Percentiles rank a stretch among this genome's conserved stretches.
Conservation (phyloP, 2,113 vertebrate genomes). For the Sphyrna mokarran region DNA sequence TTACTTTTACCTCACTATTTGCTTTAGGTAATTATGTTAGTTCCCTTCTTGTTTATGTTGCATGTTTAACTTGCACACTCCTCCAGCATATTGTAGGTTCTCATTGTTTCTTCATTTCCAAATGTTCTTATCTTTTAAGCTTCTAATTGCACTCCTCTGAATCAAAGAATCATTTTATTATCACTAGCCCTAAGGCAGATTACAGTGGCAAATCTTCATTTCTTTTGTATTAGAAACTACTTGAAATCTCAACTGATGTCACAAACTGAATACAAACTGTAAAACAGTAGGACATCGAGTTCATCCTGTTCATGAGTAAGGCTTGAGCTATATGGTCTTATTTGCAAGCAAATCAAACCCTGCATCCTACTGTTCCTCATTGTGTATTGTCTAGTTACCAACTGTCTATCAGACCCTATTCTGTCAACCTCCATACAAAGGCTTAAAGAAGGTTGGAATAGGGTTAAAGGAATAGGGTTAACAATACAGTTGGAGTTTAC, state of each 20-base stretch:
- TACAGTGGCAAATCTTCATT: neutral
- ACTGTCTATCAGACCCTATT: slow-evolving; percentile 35
- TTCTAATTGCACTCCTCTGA: neutral
- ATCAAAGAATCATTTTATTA: slow-evolving; percentile 8
- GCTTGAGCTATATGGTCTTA: slow-evolving; percentile 27
- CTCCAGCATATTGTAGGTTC: neutral
- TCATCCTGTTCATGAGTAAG: slow-evolving; percentile 29
- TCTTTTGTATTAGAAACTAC: slow-evolving; percentile 19
- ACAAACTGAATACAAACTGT: slow-evolving; percentile 22
- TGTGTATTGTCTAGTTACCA: slow-evolving; percentile 35
- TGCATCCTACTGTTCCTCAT: slow-evolving; percentile 35
- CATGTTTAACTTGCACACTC: slow-evolving; percentile 1
- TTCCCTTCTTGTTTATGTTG: neutral
- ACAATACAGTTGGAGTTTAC: slow-evolving; percentile 28
- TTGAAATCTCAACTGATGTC: slow-evolving; percentile 13
- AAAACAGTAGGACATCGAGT: slow-evolving; percentile 25
- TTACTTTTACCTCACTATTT: neutral
- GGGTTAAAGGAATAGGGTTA: slow-evolving; percentile 30
- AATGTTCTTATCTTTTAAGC: neutral
- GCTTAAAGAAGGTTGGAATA: slow-evolving; percentile 32
- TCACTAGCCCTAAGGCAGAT: neutral
- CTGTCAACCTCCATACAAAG: slow-evolving; percentile 28
- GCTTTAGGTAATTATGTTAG: neutral
- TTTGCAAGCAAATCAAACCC: slow-evolving; percentile 33
- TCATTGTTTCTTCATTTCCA: neutral